A percentile compares a stretch with the other conserved stretches of the same genome.
Evolutionary conservation across 2,113 vertebrate species (phyloP).

Genomic region (Sinocyclocheilus rhinocerous): DNA sequence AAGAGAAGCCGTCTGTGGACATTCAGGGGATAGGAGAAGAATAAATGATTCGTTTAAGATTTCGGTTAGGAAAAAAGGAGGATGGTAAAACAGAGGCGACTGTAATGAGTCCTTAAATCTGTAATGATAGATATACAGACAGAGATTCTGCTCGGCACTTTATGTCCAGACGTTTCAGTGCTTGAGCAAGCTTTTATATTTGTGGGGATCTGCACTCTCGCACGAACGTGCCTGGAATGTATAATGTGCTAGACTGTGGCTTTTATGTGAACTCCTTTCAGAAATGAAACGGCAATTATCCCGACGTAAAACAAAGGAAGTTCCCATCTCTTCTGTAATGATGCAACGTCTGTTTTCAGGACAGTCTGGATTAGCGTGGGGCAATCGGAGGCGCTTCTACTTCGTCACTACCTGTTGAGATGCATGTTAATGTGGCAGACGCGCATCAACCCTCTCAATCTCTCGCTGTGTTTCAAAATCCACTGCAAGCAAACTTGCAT

Average conservation of each 20-base stretch:
- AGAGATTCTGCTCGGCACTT: not conserved
- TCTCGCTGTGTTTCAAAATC: not conserved
- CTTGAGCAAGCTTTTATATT: not conserved
- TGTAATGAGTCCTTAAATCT: constrained; percentile 25
- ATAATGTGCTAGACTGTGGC: not conserved
- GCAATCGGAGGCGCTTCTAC: not conserved
- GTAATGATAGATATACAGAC: constrained; percentile 33
- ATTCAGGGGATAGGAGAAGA: constrained; percentile 11
- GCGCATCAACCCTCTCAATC: constrained; percentile 26
- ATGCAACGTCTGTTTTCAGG: constrained; percentile 19
- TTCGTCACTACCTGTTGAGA: constrained; percentile 26
- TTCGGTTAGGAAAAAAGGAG: not conserved
- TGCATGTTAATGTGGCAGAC: constrained; percentile 16
- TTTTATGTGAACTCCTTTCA: constrained; percentile 10
- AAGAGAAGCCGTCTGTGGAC: constrained; percentile 19
- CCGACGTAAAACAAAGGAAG: constrained; percentile 10
- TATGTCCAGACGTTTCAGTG: constrained; percentile 1
- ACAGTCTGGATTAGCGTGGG: not conserved
- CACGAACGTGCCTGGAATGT: not conserved
- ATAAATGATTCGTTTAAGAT: constrained; percentile 27
- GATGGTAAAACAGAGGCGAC: not conserved
- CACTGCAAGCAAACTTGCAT: constrained; percentile 65
- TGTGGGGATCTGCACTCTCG: constrained; percentile 16
- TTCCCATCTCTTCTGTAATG: constrained; percentile 28
- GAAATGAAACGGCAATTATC: constrained; percentile 30